Conservation (phyloP, 1,140 invertebrate genomes). For the Melipona quadrifasciata region DNA sequence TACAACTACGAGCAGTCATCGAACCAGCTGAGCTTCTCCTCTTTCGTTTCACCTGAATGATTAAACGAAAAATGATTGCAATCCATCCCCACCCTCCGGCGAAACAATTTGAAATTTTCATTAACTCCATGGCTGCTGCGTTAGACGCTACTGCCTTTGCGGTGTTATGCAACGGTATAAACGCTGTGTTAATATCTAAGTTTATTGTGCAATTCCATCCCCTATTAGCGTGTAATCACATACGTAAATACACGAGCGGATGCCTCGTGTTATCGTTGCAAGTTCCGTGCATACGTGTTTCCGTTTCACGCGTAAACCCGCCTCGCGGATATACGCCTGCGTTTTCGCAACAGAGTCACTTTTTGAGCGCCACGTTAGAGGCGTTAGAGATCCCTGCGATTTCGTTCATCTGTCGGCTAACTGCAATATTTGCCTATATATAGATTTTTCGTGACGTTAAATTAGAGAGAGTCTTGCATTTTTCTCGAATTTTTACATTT, state of each 20-base stretch:
- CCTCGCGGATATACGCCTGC: slow-evolving; percentile 34
- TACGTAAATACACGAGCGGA: slow-evolving; percentile 21
- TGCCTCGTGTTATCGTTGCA: background rate
- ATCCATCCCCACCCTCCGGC: background rate
- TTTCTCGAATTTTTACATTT: background rate
- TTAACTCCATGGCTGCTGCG: slow-evolving; percentile 38
- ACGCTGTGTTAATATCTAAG: slow-evolving; percentile 63
- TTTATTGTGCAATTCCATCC: slow-evolving; percentile 51
- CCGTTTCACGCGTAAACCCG: slow-evolving; percentile 24
- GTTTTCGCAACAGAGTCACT: no score
- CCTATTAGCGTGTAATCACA: slow-evolving; percentile 56
- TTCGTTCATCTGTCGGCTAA: no score
- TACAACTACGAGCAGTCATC: background rate
- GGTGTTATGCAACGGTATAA: slow-evolving; percentile 45
- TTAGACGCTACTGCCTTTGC: slow-evolving; percentile 6
- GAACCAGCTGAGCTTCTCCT: background rate
- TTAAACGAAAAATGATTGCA: slow-evolving; percentile 1
- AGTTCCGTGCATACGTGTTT: slow-evolving; percentile 31
- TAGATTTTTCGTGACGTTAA: no score
- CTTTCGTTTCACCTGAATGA: background rate
- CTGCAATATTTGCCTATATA: no score
- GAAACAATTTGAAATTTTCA: slow-evolving; percentile 42
- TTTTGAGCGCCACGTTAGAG: no score
- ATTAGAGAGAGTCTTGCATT: no score
- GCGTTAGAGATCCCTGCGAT: no score